Conservation (phyloP, 1,140 invertebrate species). For the Drosophila saltans region DNA sequence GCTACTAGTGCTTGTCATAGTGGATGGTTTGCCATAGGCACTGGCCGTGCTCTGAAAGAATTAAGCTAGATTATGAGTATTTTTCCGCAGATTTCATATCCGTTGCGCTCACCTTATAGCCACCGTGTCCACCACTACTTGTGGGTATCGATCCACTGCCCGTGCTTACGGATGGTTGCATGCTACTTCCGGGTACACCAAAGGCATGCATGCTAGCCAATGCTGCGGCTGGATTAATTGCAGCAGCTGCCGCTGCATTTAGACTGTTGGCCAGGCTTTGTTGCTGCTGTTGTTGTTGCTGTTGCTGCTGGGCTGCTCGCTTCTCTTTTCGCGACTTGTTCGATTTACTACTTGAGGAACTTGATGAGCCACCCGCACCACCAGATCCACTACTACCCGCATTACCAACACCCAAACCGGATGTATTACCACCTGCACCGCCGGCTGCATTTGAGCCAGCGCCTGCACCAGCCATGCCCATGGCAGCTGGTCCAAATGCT, state of each 20-base stretch:
- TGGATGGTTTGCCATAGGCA: constrained; percentile 73
- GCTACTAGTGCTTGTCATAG: constrained; percentile 64
- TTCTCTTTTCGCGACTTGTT: constrained; percentile 81
- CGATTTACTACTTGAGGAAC: constrained; percentile 70
- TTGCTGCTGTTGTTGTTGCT: constrained; percentile 68
- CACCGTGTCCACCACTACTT: constrained; percentile 60
- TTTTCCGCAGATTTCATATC: not conserved
- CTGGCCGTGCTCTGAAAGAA: constrained; percentile 66
- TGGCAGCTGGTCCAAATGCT: constrained; percentile 83
- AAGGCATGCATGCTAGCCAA: constrained; percentile 76
- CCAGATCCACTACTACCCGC: constrained; percentile 75
- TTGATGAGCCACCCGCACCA: constrained; percentile 39
- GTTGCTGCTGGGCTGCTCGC: constrained; percentile 67
- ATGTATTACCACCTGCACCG: constrained; percentile 66
- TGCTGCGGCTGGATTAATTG: constrained; percentile 70
- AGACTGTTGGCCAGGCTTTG: constrained; percentile 81
- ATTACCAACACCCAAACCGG: constrained; percentile 48
- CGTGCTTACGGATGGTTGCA: constrained; percentile 50
- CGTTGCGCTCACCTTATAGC: constrained; percentile 67
- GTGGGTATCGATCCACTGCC: constrained; percentile 64
- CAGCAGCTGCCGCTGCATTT: constrained; percentile 83
- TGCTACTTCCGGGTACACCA: constrained; percentile 67
- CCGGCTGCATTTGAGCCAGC: constrained; percentile 34
- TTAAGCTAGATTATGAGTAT: no score
- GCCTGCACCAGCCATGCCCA: constrained; percentile 83